phyloP scores from a whole-genome alignment of 2,113 vertebrate genomes.

The Equus quagga region DNA sequence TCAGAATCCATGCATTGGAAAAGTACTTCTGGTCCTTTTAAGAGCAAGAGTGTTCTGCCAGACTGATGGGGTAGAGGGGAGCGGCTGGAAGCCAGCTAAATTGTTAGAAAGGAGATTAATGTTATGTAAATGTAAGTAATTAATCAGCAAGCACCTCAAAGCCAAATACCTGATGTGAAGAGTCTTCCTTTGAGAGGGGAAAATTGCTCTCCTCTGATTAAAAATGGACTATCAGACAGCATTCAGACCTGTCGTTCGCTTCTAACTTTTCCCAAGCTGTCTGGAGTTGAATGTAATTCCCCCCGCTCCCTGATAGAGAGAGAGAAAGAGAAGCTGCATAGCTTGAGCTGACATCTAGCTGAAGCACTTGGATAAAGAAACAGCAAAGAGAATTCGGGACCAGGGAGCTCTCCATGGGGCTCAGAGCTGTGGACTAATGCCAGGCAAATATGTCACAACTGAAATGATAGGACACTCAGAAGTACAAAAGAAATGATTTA shows the following conservation, averaged over 20 bases:
- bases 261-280: slow-evolving; percentile 31
- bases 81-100: slow-evolving; percentile 68
- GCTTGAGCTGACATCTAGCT: not conserved
- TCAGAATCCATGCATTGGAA: slow-evolving; percentile 25
- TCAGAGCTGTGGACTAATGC: not conserved
- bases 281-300: slow-evolving; percentile 10
- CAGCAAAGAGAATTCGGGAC: not conserved
- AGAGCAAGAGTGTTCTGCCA: slow-evolving; percentile 46
- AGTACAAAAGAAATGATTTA: not conserved
- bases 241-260: slow-evolving; percentile 61
- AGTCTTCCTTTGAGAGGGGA: slow-evolving; percentile 67
- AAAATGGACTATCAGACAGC: slow-evolving; percentile 67
- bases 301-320: not conserved
- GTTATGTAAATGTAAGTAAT: slow-evolving; percentile 82
- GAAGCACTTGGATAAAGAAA: not conserved
- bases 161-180: slow-evolving; percentile 75
- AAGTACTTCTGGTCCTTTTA: slow-evolving; percentile 40
- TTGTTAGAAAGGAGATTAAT: slow-evolving; percentile 73
- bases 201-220: slow-evolving; percentile 78
- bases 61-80: not conserved
- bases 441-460: not conserved
- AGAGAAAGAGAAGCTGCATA: not conserved
- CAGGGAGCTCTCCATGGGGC: not conserved
- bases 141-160: slow-evolving; percentile 76
- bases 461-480: not conserved